These are phyloP conservation scores for Mechanitis messenoides DNA, from an alignment of 2,888 invertebrate genomes.

Conservation along the genomic window DNA sequence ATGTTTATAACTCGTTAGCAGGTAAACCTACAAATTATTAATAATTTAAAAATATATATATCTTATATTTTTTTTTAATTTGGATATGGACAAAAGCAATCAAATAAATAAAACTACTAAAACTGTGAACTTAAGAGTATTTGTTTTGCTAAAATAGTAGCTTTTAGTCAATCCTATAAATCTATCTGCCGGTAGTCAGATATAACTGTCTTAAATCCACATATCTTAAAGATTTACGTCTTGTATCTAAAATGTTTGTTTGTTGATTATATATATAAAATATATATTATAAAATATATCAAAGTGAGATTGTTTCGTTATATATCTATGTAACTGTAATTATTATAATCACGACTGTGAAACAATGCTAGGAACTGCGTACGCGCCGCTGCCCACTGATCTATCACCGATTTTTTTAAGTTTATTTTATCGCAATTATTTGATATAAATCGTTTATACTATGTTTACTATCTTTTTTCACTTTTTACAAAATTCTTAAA, in stretches of 20 bases:
- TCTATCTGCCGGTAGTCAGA: slow-evolving; percentile 53
- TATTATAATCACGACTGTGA: background rate
- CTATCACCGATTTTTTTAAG: slow-evolving; percentile 23
- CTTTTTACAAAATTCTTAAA: too few species aligned
- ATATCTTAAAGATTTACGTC: slow-evolving; percentile 25
- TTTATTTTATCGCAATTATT: background rate
- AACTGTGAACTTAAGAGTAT: too few species aligned
- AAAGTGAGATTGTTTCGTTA: background rate
- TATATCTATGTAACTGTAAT: background rate
- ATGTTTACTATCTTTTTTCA: too few species aligned
- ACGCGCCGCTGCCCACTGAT: slow-evolving; percentile 35
- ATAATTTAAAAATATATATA: too few species aligned
- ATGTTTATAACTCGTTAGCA: background rate
- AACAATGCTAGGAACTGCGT: slow-evolving; percentile 41
- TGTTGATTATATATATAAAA: too few species aligned
- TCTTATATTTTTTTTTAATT: too few species aligned
- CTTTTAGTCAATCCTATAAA: slow-evolving; percentile 35
- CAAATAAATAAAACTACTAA: too few species aligned
- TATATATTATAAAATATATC: too few species aligned
- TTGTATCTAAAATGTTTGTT: background rate
- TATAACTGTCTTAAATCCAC: slow-evolving; percentile 36
- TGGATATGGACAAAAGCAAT: too few species aligned
- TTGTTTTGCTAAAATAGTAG: too few species aligned
- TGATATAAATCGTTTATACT: background rate
- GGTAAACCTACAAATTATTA: too few species aligned